Evolutionary conservation across 2,113 vertebrate species (phyloP).

Genomic region (Melanerpes aurifrons): DNA sequence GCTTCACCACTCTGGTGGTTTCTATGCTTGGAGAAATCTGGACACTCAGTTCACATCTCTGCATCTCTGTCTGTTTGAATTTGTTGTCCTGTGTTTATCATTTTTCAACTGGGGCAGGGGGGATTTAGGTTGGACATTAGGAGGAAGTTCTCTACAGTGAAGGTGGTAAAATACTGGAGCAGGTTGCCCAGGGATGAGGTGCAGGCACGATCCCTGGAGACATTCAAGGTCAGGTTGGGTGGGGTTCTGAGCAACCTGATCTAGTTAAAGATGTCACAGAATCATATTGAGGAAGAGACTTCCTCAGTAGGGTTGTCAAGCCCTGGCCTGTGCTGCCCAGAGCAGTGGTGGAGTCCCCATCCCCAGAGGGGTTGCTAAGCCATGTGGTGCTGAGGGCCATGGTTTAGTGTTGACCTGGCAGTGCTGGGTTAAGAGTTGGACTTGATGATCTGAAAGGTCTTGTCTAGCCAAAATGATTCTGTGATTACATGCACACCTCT

Average conservation of each 20-base stretch:
- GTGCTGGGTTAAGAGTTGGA: neutral
- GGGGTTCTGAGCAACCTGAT: too few species aligned
- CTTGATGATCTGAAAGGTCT: neutral
- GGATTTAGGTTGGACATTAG: too few species aligned
- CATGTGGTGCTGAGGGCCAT: neutral
- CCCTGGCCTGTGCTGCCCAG: too few species aligned
- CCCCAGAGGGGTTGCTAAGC: neutral
- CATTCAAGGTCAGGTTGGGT: too few species aligned
- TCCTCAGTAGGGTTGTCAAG: too few species aligned
- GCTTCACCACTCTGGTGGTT: too few species aligned
- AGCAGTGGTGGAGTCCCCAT: neutral
- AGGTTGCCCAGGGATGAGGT: too few species aligned
- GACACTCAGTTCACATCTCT: rapidly evolving
- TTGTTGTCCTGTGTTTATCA: neutral
- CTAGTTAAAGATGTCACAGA: too few species aligned
- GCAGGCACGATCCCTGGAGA: too few species aligned
- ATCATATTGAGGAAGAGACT: too few species aligned
- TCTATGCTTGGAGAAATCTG: rapidly evolving
- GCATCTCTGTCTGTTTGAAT: neutral
- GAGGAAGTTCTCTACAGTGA: too few species aligned
- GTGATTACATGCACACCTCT: neutral
- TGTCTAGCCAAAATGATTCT: neutral
- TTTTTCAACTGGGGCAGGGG: rapidly evolving
- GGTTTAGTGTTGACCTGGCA: neutral
- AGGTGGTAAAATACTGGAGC: too few species aligned